phyloP scores from a whole-genome alignment of 2,113 vertebrate species.

The Actenoides hombroni region DNA sequence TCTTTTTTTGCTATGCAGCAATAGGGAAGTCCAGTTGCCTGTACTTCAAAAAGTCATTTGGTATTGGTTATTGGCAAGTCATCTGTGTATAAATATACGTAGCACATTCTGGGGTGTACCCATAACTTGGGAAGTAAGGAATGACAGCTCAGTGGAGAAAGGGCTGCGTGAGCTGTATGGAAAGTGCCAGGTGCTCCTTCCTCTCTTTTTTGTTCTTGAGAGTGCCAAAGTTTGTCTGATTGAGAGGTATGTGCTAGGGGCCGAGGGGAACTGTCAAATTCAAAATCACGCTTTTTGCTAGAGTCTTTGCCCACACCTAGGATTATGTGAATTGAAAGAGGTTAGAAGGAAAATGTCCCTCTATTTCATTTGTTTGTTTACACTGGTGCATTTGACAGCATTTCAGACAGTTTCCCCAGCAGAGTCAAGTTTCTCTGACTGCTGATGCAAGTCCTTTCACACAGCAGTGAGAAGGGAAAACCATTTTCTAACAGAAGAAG shows the following conservation, averaged over 20 bases:
- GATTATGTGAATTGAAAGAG: background rate
- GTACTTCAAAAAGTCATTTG: background rate
- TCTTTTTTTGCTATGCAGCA: background rate
- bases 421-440: background rate
- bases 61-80: background rate
- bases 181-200: background rate
- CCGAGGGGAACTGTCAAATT: background rate
- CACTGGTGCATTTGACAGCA: background rate
- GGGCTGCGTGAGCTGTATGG: background rate
- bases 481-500: background rate
- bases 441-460: background rate
- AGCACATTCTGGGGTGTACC: background rate
- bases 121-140: background rate
- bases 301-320: background rate
- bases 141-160: background rate
- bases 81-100: background rate
- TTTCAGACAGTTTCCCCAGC: background rate
- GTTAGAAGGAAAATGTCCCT: background rate
- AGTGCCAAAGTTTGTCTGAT: background rate
- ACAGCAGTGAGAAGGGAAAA: background rate
- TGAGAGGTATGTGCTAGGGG: background rate
- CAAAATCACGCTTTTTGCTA: background rate
- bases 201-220: background rate
- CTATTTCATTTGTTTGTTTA: constrained; percentile 40
- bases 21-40: background rate